These are phyloP conservation scores for Hydropotes inermis DNA, from an alignment of 2,113 vertebrate species.

Conservation along the genomic window DNA sequence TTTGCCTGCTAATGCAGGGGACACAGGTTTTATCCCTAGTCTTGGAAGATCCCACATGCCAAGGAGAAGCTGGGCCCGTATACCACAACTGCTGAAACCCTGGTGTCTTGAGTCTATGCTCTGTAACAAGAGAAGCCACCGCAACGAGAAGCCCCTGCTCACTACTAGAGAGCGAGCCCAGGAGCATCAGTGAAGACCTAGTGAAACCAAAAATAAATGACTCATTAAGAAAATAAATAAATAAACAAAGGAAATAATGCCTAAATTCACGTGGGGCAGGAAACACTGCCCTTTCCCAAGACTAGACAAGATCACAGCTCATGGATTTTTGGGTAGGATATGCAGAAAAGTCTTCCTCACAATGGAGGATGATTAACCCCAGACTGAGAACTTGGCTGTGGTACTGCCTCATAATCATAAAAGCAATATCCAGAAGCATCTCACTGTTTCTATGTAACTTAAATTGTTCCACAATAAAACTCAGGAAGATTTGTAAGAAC, in stretches of 20 bases:
- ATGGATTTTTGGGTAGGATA: not conserved
- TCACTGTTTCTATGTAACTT: not conserved
- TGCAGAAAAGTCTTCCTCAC: not conserved
- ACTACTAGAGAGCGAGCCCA: not conserved
- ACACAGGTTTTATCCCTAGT: not conserved
- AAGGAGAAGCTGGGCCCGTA: not conserved
- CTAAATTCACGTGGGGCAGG: not conserved
- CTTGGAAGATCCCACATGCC: not conserved
- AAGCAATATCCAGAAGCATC: not conserved
- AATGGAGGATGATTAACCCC: not conserved
- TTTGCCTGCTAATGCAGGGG: not conserved
- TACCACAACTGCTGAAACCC: not conserved
- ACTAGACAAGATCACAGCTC: not conserved
- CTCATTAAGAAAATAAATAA: not conserved
- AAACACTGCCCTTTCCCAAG: not conserved
- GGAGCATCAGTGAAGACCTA: not conserved
- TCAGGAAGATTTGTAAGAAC: not conserved
- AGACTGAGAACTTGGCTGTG: not conserved
- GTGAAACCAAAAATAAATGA: not conserved
- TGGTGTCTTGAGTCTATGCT: not conserved
- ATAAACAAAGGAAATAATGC: not conserved
- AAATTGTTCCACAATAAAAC: not conserved
- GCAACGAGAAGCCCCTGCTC: not conserved
- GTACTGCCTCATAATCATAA: not conserved
- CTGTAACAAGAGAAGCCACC: not conserved